These are phyloP conservation scores for Rhynchophorus ferrugineus DNA, from an alignment of 1,140 invertebrate genomes.

Conservation along the genomic window DNA sequence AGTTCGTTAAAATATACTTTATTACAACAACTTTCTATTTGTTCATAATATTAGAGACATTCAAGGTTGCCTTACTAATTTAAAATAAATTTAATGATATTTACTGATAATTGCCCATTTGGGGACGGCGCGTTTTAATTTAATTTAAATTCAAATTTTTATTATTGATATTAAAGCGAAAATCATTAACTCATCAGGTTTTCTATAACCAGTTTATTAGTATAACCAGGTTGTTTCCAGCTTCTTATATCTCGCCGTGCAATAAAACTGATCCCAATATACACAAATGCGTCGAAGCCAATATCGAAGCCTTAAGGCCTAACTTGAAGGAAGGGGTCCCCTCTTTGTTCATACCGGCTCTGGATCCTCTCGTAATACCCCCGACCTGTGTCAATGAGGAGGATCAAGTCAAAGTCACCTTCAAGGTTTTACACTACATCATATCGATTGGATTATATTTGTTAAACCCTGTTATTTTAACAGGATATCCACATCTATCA, in stretches of 20 bases:
- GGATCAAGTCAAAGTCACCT: slow-evolving; percentile 18
- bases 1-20: too few relatives aligned
- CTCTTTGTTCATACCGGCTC: slow-evolving; percentile 8
- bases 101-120: too few relatives aligned
- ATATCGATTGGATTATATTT: background rate
- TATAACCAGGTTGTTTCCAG: too few relatives aligned
- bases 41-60: too few relatives aligned
- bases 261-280: slow-evolving; percentile 14
- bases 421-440: slow-evolving; percentile 5
- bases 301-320: slow-evolving; percentile 12
- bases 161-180: too few relatives aligned
- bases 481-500: slow-evolving; percentile 15
- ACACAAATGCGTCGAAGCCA: slow-evolving; percentile 14
- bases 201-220: too few relatives aligned
- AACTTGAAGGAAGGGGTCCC: slow-evolving; percentile 11
- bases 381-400: slow-evolving; percentile 18
- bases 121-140: too few relatives aligned
- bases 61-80: too few relatives aligned
- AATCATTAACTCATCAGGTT: too few relatives aligned
- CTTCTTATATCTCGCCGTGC: slow-evolving; percentile 12
- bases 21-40: too few relatives aligned
- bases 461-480: background rate
- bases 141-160: too few relatives aligned
- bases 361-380: slow-evolving; percentile 14
- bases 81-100: too few relatives aligned